phyloP scores from a whole-genome alignment of 2,888 invertebrate species.

The Rotaria sp. region DNA sequence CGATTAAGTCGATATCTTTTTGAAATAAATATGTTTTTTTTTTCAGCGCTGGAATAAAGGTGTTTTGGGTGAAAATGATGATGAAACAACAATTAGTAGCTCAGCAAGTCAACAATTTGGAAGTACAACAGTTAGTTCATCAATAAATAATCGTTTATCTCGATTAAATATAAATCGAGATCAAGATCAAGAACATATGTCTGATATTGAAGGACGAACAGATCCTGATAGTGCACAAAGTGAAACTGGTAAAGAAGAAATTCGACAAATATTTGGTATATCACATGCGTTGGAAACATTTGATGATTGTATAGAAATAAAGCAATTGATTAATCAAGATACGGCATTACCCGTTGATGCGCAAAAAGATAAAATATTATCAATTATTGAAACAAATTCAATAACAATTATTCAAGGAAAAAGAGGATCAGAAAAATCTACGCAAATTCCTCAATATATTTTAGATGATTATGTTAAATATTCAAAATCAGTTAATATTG shows the following conservation, averaged over 20 bases:
- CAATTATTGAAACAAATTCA: not conserved
- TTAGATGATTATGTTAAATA: constrained; percentile 68
- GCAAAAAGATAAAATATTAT: not conserved
- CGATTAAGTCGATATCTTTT: too few species aligned
- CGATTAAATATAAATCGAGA: not conserved
- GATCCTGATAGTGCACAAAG: not conserved
- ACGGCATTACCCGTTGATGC: not conserved
- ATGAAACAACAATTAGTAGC: not conserved
- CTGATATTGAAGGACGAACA: not conserved
- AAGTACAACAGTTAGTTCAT: not conserved
- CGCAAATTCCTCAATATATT: constrained; percentile 81
- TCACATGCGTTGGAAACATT: not conserved
- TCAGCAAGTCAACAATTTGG: not conserved
- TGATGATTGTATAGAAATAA: constrained; percentile 5
- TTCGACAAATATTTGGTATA: not conserved
- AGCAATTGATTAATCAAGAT: not conserved
- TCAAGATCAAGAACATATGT: not conserved
- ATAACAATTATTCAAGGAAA: constrained; percentile 38
- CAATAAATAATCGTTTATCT: not conserved
- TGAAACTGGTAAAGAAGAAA: not conserved
- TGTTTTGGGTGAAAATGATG: not conserved
- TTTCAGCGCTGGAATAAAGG: not conserved
- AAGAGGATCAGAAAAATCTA: constrained; percentile 85
- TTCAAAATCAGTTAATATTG: constrained; percentile 68
- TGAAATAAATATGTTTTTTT: too few species aligned